phyloP scores from a whole-genome alignment of 1,140 invertebrate species.

The Bombus superbus region DNA sequence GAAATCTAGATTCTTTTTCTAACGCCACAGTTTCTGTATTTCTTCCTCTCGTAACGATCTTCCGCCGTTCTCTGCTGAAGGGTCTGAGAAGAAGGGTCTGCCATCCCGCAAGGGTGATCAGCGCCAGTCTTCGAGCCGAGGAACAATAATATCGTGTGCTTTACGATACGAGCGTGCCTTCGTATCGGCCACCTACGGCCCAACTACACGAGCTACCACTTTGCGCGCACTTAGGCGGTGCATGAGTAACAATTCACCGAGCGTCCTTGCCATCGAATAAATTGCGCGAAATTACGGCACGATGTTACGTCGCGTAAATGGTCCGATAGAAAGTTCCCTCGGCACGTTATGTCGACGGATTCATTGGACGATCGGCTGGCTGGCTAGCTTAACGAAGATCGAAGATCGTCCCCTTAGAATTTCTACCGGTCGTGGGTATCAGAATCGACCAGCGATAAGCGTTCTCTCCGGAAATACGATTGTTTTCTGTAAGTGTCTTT shows the following conservation, averaged over 20 bases:
- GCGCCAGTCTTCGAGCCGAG: not conserved
- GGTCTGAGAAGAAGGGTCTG: not conserved
- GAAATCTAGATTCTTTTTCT: not conserved
- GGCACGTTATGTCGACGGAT: not conserved
- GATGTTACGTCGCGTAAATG: conserved; percentile 61
- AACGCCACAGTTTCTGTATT: not conserved
- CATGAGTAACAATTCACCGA: conserved; percentile 74
- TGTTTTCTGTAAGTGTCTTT: no score
- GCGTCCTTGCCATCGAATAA: conserved; percentile 69
- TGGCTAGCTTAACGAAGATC: conserved; percentile 25
- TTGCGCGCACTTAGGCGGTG: conserved; percentile 78
- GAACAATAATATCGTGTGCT: conserved; percentile 65
- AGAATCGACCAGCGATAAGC: not conserved
- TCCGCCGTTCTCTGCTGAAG: rapidly evolving
- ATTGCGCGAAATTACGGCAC: conserved; percentile 69
- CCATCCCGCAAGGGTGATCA: not conserved
- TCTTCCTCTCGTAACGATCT: not conserved
- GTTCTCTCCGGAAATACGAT: not conserved
- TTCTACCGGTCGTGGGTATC: no score
- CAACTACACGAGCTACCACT: conserved; percentile 77
- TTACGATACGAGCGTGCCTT: conserved; percentile 60
- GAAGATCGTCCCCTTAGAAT: not conserved
- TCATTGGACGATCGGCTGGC: conserved; percentile 1
- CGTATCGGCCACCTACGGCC: conserved; percentile 74
- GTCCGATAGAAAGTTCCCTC: conserved; percentile 45